These are phyloP conservation scores for Drosophila diplacantha DNA, from an alignment of 2,888 invertebrate species.

Conservation along the genomic window DNA sequence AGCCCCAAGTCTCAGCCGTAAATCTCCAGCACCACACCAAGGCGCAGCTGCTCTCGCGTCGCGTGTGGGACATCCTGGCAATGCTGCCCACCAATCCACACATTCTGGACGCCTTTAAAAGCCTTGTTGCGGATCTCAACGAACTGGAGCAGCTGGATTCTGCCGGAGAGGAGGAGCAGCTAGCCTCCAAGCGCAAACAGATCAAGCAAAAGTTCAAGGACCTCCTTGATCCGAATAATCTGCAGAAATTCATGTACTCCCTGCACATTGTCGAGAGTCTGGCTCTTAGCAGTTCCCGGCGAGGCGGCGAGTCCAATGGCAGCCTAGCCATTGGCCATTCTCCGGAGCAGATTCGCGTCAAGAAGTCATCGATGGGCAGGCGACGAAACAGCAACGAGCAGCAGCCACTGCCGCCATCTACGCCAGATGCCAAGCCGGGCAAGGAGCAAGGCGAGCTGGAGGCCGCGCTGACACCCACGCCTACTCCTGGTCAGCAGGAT, in stretches of 20 bases:
- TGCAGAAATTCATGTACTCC: conserved; percentile 97
- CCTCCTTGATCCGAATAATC: conserved; percentile 90
- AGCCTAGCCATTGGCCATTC: conserved; percentile 4
- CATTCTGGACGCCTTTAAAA: conserved; percentile 87
- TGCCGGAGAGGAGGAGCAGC: conserved; percentile 60
- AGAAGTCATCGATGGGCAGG: conserved; percentile 52
- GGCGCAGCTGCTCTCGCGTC: conserved; percentile 91
- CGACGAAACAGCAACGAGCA: conserved; percentile 66
- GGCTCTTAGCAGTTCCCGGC: conserved; percentile 73
- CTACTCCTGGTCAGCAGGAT: conserved; percentile 33
- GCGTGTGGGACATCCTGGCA: conserved; percentile 96
- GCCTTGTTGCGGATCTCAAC: conserved; percentile 79
- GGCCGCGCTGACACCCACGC: conserved; percentile 42
- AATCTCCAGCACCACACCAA: conserved; percentile 86
- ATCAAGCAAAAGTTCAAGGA: conserved; percentile 81
- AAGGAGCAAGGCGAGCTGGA: conserved; percentile 52
- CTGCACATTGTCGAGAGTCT: conserved; percentile 92
- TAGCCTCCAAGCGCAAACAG: conserved; percentile 73
- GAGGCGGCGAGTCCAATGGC: conserved; percentile 38
- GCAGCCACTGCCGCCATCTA: conserved; percentile 16
- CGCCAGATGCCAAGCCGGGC: conserved; percentile 48
- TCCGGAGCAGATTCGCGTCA: conserved; percentile 59
- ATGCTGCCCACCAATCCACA: conserved; percentile 93
- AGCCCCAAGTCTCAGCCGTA: conserved; percentile 82
- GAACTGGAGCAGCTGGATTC: conserved; percentile 64